Percentiles rank a stretch among this genome's conserved stretches.
phyloP scores from a whole-genome alignment of 1,140 invertebrate species.

The Agraylea sexmaculata region DNA sequence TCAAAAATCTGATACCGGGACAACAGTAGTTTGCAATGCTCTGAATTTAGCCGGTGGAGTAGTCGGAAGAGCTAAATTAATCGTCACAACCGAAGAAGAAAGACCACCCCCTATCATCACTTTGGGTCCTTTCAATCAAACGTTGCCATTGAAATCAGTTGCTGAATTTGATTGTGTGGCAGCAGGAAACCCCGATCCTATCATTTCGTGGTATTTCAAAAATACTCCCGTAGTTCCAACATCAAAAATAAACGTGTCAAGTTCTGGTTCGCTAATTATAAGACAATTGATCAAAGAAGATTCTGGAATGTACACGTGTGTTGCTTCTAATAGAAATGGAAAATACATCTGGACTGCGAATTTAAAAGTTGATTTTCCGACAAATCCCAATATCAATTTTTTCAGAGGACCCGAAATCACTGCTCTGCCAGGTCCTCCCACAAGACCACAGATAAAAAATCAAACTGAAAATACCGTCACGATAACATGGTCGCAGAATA shows the following conservation, averaged over 20 bases:
- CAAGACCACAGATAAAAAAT: conserved; percentile 59
- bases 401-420: conserved; percentile 64
- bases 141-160: conserved; percentile 59
- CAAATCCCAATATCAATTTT: conserved; percentile 74
- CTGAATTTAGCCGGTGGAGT: conserved; percentile 70
- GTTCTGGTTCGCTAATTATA: conserved; percentile 61
- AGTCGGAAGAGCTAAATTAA: conserved; percentile 61
- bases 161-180: conserved; percentile 68
- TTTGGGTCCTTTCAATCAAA: conserved; percentile 83
- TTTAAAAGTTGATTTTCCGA: conserved; percentile 64
- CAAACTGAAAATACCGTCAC: conserved; percentile 65
- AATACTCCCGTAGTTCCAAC: conserved; percentile 54
- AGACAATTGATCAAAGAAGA: conserved; percentile 63
- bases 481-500: conserved; percentile 67
- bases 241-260: conserved; percentile 54
- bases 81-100: conserved; percentile 64
- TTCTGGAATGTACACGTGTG: conserved; percentile 71
- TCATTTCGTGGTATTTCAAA: conserved; percentile 78
- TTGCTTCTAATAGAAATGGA: conserved; percentile 72
- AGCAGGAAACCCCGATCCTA: conserved; percentile 60
- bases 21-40: conserved; percentile 65
- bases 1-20: conserved; percentile 49
- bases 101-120: conserved; percentile 79
- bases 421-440: conserved; percentile 65
- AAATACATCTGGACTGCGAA: conserved; percentile 77